Evolutionary conservation across 2,888 invertebrate genomes (phyloP), one percentile per base, ranked within the genome.

Genomic region (Xanthia icteritia): DNA sequence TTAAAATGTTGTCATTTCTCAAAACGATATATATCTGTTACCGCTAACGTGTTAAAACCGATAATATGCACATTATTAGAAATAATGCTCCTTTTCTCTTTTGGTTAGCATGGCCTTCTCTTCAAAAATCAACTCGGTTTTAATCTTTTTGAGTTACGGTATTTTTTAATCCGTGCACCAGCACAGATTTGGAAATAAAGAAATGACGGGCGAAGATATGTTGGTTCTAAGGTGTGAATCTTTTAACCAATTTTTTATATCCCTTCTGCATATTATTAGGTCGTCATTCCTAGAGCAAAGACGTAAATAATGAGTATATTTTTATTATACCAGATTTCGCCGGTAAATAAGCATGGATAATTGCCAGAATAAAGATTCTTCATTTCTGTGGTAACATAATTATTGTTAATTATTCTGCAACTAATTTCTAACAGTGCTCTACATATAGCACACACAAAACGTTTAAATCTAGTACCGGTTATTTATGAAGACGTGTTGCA

Each of bases 401-500:
- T 54, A 15, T 64, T 54, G 4, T 42, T 42, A n/a, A 36, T 54
- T 61, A 36, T 42, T 56, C 27, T 36, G n/a, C 51, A 73, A 68
- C 23, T 63, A 8, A n/a, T 61, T n/a, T 51, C 23, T 42, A 27
- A 56, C 36, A 48, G 45, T 63, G 48, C 45, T 42, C 27, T 64
- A 60, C 63, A 31, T 45, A 70, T 6, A 82, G 58, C 31, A 60
- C 56, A 60, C 56, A 48, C 8, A 27, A 42, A 64, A 42, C 3
- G 23, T 80, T 60, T 56, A 65, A 23, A 56, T 54, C 27, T 66
- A 84, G 54, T 71, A 65, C 36, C n/a, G 45, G 60, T 79, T 65
- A 86, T 61, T 56, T 63, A 78, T 75, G 73, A 73, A 65, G 76
- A 75, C 73, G 67, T 79, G 70, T 78, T 87, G 73, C 80, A 77